Conservation (phyloP, 2,797 vertebrate species). For the Mormyrops boulengeri region DNA sequence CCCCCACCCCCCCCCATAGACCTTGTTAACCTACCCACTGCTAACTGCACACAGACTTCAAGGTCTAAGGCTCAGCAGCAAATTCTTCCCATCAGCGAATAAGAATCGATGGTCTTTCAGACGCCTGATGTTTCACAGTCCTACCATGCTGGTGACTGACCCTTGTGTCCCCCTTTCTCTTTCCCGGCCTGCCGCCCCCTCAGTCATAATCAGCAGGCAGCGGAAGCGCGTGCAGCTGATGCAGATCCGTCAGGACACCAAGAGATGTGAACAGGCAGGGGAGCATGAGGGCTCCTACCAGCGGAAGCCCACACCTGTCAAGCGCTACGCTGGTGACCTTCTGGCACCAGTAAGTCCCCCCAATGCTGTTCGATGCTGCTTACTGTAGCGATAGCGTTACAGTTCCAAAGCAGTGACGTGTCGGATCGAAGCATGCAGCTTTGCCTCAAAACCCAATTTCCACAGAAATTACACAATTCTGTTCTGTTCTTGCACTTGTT, state of each 20-base stretch:
- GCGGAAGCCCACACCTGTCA: slow-evolving; percentile 62
- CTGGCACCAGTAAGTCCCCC: slow-evolving; percentile 75
- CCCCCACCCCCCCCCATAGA: not conserved
- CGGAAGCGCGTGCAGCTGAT: slow-evolving; percentile 77
- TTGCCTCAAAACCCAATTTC: not conserved
- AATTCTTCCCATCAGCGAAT: not conserved
- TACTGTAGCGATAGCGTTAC: not conserved
- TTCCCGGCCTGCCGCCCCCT: not conserved
- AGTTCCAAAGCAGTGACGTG: not conserved
- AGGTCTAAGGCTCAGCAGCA: not conserved
- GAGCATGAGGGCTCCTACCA: slow-evolving; percentile 68
- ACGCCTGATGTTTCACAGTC: not conserved
- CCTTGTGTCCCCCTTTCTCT: not conserved
- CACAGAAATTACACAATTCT: not conserved
- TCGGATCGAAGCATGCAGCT: too few relatives aligned
- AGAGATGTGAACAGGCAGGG: slow-evolving; percentile 60
- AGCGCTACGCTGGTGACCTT: slow-evolving; percentile 71
- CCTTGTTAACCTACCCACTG: not conserved
- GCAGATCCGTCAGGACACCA: slow-evolving; percentile 71
- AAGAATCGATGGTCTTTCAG: not conserved
- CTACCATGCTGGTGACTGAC: not conserved
- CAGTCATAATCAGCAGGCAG: slow-evolving; percentile 60
- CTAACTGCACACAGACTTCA: not conserved
- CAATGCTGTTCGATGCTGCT: not conserved
- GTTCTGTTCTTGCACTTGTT: not conserved